Evolutionary conservation across 2,888 invertebrate genomes (phyloP).

Genomic region (Melieria omissa): DNA sequence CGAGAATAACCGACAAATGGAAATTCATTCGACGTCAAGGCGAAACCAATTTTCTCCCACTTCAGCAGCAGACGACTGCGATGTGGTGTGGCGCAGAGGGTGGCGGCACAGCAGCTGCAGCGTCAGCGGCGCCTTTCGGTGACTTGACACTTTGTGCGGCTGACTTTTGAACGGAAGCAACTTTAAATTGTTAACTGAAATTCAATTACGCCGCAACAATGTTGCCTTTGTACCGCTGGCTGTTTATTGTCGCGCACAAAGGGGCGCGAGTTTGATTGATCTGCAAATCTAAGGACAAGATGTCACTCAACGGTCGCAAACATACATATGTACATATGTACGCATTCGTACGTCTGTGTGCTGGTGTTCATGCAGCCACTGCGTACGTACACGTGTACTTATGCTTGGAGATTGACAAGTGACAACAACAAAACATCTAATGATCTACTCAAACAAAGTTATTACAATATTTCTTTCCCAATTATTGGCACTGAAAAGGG

Average conservation of each 20-base stretch:
- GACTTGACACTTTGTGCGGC: too few relatives aligned
- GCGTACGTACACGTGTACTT: too few relatives aligned
- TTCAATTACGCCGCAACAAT: slow-evolving; percentile 24
- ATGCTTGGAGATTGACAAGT: too few relatives aligned
- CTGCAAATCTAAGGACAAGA: too few relatives aligned
- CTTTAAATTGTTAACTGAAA: slow-evolving; percentile 32
- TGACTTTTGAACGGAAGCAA: slow-evolving; percentile 35
- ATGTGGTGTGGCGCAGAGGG: slow-evolving; percentile 47
- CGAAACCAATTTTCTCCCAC: slow-evolving; percentile 19
- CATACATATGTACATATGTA: slow-evolving; percentile 9
- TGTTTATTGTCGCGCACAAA: too few relatives aligned
- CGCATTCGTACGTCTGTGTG: not conserved
- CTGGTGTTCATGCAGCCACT: not conserved
- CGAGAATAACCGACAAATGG: slow-evolving; percentile 6
- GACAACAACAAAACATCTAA: too few relatives aligned
- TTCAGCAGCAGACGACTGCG: slow-evolving; percentile 20
- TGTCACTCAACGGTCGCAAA: not conserved
- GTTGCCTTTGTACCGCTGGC: slow-evolving; percentile 34
- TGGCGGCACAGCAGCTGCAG: not conserved
- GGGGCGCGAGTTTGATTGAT: too few relatives aligned
- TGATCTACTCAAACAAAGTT: too few relatives aligned
- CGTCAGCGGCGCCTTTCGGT: too few relatives aligned
- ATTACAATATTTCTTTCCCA: too few relatives aligned
- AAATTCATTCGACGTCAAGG: slow-evolving; percentile 10
- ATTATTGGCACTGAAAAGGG: too few relatives aligned